Evolutionary conservation across 1,140 invertebrate genomes (phyloP).

Genomic region (Anastrepha ludens): DNA sequence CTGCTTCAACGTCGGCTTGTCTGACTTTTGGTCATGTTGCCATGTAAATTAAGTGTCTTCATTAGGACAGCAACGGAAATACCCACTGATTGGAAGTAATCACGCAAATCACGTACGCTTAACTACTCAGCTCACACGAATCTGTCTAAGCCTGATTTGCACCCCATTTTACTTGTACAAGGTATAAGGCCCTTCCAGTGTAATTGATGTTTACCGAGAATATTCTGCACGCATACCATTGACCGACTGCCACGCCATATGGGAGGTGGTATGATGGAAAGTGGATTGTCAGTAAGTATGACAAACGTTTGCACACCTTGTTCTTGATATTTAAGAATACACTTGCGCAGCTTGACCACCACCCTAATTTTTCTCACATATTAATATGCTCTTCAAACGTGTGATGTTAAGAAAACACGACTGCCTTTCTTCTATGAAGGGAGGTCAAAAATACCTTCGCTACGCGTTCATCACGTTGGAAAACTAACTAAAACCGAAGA

Average conservation of each 20-base stretch:
- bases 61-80: constrained; percentile 35
- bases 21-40: constrained; percentile 39
- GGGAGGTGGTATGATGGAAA: background rate
- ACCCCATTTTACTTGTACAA: constrained; percentile 1
- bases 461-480: too few relatives aligned
- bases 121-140: constrained; percentile 11
- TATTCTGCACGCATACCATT: background rate
- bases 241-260: background rate
- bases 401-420: background rate
- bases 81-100: constrained; percentile 43
- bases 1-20: background rate
- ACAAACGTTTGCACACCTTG: too few relatives aligned
- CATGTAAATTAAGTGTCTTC: constrained; percentile 47
- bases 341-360: background rate
- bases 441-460: background rate
- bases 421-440: background rate
- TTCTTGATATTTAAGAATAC: background rate
- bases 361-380: background rate
- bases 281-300: too few relatives aligned
- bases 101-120: constrained; percentile 42
- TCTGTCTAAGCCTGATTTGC: constrained; percentile 1
- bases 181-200: background rate
- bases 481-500: background rate
- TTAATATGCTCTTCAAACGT: background rate
- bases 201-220: background rate